Evolutionary conservation across 2,113 vertebrate genomes (phyloP), one percentile per base, ranked within the genome.

Genomic region (Crotalus tigris): DNA sequence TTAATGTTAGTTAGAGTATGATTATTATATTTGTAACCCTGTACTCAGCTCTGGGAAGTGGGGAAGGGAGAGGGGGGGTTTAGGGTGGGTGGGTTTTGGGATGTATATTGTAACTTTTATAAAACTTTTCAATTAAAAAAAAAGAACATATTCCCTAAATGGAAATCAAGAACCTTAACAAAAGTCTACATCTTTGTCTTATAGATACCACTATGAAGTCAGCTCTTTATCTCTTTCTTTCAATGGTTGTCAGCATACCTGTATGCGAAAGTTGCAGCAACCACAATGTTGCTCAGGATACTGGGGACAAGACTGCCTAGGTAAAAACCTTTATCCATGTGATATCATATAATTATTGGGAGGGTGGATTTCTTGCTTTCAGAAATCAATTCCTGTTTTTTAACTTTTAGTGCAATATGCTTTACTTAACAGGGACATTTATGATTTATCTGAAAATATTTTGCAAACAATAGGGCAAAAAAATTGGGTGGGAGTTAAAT

Each of bases 291-390:
- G 98, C 59, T 95, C 96, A 33, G 98, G 98, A 1, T 94, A 93
- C 58, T 98, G 98, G 98, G 98, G 98, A 39, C 96, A 97, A 92
- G 97, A 98, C 58, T 98, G 98, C 95, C 87, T 97, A 93, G 98
- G 98, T 98, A 93, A 97, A 97, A 8, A 44, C 7, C 54, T 5
- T 61, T 5, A 85, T 61, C 69, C 54, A 44, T 85, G 0, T 6
- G n/a, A 0, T 44, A 12, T 64, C 21, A 64, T 57, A 49, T 21
- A 39, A 53, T 75, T 24, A 5, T 49, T 3, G 13, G 88, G 11
- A 0, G 1, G 29, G n/a, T 15, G 11, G 17, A 17, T 44, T 54
- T 87, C 54, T 3, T 51, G 91, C 7, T 86, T 88, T 91, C 61
- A 44, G 88, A 23, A 91, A 93, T 39, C 0, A 15, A 61, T 26